phyloP scores from a whole-genome alignment of 2,113 vertebrate species.

The Solenodon paradoxus region DNA sequence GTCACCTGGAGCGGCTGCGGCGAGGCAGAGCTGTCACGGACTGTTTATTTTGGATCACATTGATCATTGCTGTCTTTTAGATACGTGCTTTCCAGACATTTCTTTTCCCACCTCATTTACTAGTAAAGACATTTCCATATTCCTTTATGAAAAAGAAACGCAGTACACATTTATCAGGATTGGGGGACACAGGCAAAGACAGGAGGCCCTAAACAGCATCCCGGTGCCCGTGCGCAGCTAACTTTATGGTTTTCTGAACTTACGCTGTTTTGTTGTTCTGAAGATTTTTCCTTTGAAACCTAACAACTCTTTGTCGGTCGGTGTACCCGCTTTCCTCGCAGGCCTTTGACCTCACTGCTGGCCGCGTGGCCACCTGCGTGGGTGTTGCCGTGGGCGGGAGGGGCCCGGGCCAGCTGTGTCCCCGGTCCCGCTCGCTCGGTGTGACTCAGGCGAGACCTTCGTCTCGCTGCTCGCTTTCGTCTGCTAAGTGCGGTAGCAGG shows the following conservation, averaged over 20 bases:
- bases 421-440: too few relatives aligned
- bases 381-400: too few relatives aligned
- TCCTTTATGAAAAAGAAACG: not conserved
- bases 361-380: not conserved
- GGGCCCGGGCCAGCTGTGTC: too few relatives aligned
- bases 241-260: not conserved
- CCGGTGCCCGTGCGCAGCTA: not conserved
- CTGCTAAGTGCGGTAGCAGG: not conserved
- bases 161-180: not conserved
- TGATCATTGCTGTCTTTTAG: not conserved
- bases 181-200: not conserved
- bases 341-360: not conserved
- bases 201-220: not conserved
- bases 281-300: not conserved
- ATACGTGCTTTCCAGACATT: not conserved
- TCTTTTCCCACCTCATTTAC: not conserved
- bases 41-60: not conserved
- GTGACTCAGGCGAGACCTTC: too few relatives aligned
- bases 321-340: not conserved
- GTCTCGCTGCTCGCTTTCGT: not conserved
- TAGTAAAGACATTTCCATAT: not conserved
- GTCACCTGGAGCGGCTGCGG: too few relatives aligned
- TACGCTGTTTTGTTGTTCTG: not conserved
- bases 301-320: not conserved
- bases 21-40: not conserved